Evolutionary conservation across 2,113 vertebrate species (phyloP).

Genomic region (Gyps fulvus): DNA sequence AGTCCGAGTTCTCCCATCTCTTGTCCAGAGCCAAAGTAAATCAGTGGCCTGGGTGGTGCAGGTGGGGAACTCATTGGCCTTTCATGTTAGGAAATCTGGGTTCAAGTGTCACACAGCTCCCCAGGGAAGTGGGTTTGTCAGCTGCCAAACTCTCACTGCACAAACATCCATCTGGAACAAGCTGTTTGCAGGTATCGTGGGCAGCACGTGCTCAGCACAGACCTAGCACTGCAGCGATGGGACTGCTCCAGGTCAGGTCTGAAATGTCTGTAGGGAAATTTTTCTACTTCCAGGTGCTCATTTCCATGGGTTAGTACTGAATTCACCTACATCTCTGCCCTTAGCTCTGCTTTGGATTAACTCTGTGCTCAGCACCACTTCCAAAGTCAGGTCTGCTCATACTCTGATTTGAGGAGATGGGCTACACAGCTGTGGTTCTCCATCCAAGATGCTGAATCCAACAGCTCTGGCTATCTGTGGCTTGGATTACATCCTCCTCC

Average conservation of each 20-base stretch:
- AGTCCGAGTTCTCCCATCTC: background rate
- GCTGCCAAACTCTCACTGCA: background rate
- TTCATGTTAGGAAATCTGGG: background rate
- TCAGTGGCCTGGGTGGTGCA: background rate
- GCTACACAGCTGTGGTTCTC: background rate
- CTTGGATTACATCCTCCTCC: background rate
- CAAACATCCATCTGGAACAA: background rate
- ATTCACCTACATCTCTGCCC: background rate
- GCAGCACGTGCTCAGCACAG: background rate
- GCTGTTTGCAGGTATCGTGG: background rate
- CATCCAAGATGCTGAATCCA: background rate
- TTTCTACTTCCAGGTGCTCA: background rate
- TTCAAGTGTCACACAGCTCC: background rate
- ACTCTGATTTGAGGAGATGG: background rate
- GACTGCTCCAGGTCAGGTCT: background rate
- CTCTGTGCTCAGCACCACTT: background rate
- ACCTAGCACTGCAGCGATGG: background rate
- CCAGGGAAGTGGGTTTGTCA: background rate
- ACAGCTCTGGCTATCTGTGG: background rate
- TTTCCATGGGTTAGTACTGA: background rate
- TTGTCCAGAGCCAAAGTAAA: conserved; percentile 36
- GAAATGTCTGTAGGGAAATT: background rate
- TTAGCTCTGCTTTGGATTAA: background rate
- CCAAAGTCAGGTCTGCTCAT: background rate
- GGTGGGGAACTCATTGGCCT: background rate